Evolutionary conservation across 2,797 vertebrate genomes (phyloP).

Genomic region (Cichlasoma orientale): DNA sequence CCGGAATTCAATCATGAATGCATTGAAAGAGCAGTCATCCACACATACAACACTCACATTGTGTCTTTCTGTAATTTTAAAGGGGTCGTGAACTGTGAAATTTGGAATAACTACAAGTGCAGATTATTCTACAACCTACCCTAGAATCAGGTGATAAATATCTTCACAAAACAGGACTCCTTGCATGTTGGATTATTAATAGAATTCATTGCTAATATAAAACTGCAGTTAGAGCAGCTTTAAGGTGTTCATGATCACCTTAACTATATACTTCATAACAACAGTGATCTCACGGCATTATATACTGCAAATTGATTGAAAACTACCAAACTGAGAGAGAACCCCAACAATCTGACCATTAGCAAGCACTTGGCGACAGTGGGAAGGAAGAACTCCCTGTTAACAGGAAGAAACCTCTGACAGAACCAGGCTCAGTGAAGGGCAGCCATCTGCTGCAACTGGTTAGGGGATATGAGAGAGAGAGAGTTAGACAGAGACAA

Average conservation of each 20-base stretch:
- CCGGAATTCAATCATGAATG: conserved; percentile 33
- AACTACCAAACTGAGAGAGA: not conserved
- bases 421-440: not conserved
- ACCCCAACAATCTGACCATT: not conserved
- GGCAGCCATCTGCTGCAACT: not conserved
- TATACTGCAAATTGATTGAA: not conserved
- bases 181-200: not conserved
- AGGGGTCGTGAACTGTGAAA: conserved; percentile 8
- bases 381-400: not conserved
- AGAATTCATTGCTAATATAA: not conserved
- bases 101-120: not conserved
- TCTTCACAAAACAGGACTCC: not conserved
- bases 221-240: no score
- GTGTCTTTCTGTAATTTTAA: conserved; percentile 14
- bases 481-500: not conserved
- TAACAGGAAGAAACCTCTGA: not conserved
- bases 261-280: not conserved
- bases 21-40: conserved; percentile 20
- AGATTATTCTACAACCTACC: not conserved
- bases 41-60: conserved; percentile 12
- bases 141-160: not conserved
- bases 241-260: not conserved
- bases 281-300: not conserved
- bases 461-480: not conserved
- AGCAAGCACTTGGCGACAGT: not conserved